Evolutionary conservation across 1,140 invertebrate genomes (phyloP).

Genomic region (Agrypnia vestita): DNA sequence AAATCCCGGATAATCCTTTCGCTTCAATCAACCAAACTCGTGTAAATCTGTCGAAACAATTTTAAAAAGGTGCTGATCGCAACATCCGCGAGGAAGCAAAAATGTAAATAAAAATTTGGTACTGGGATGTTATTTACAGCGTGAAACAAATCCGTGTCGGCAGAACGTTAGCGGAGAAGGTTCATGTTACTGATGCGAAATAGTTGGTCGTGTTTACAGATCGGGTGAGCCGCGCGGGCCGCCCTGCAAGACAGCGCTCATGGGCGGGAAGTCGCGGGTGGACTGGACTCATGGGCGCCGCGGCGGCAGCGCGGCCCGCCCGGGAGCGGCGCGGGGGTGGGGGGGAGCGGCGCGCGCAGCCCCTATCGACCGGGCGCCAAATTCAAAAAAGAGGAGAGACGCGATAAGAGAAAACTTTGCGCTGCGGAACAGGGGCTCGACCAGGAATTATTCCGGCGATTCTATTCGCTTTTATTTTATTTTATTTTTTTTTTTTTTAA

Average conservation of each 20-base stretch:
- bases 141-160: background rate
- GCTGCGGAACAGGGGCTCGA: background rate
- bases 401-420: constrained; percentile 30
- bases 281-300: constrained; percentile 29
- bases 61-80: too few species aligned
- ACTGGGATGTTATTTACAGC: background rate
- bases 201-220: constrained; percentile 26
- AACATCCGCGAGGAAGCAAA: background rate
- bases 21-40: too few species aligned
- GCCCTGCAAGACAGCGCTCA: constrained; percentile 11
- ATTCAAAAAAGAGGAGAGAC: constrained; percentile 40
- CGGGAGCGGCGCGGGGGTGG: background rate
- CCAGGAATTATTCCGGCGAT: background rate
- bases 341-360: constrained; percentile 5
- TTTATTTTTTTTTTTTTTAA: too few species aligned
- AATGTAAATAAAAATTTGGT: background rate
- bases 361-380: constrained; percentile 43
- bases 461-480: too few species aligned
- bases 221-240: constrained; percentile 5
- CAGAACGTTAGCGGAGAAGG: background rate
- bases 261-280: constrained; percentile 21
- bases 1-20: too few species aligned
- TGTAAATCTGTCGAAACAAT: too few species aligned
- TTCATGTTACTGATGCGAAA: constrained; percentile 11
- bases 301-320: constrained; percentile 1